Evolutionary conservation across 2,797 vertebrate genomes (phyloP), one percentile per base, ranked within the genome.

Genomic region (Enteromius afrohamiltoni): DNA sequence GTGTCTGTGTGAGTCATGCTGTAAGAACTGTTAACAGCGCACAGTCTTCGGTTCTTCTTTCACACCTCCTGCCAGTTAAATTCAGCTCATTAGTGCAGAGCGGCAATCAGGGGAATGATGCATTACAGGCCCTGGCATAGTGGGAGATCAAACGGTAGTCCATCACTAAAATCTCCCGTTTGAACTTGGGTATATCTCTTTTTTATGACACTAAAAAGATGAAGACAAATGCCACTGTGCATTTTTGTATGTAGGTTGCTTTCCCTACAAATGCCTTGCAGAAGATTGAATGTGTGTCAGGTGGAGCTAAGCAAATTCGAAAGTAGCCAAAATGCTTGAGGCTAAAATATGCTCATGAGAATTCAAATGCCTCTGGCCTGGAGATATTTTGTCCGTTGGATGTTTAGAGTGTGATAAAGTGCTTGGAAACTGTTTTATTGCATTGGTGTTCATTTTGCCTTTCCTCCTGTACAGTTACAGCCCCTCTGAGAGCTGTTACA

Each of bases 11-110:
- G 83, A 86, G 82, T 88, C 80, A 83, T 71, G 81, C 71, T 80
- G 82, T 71, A 71, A 78, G 68, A 40, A 64, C 84, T 85, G 64
- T 88, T 86, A 89, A 62, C 64, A 53, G 81, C 69, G 82, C 77
- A 29, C 67, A 74, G 83, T 79, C 83, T 83, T 71, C 70, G 58
- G 76, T 79, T 80, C 69, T 71, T 53, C 75, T 80, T 82, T 86
- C 55, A 73, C 75, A 21, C 75, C 80, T 78, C 80, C 86, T 85
- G 83, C 86, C 78, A 64, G 82, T 69, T 84, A 69, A 75, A 70
- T 79, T 82, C 13, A 77, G 68, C 86, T 87, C 86, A 86, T 90
- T 88, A 87, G 75, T 55, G n/a, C 62, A 3, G n/a, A 58, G 53
- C 29, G 29, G 70, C 80, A 77, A 51, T 62, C 68, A 79, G 19